These are phyloP conservation scores for Theretra japonica DNA, from an alignment of 2,888 invertebrate species.

Conservation along the genomic window DNA sequence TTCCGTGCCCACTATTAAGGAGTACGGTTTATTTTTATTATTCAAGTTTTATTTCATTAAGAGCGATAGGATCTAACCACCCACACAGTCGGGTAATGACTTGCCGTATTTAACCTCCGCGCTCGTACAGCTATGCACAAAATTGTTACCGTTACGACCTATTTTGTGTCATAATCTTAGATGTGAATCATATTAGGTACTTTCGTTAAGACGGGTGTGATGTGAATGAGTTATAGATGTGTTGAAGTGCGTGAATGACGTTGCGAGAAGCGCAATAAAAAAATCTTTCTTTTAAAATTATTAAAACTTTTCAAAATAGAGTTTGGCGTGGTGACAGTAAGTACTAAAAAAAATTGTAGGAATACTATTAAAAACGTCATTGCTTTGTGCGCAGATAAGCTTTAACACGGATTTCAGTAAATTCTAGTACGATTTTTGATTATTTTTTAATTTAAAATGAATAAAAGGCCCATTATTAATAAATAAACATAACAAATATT, in stretches of 20 bases:
- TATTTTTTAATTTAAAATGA: too few relatives aligned
- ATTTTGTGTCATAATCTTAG: constrained; percentile 31
- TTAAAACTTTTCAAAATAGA: too few relatives aligned
- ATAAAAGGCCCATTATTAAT: too few relatives aligned
- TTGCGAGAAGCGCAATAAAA: too few relatives aligned
- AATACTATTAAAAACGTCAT: too few relatives aligned
- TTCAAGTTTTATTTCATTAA: constrained; percentile 82
- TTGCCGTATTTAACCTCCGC: constrained; percentile 73
- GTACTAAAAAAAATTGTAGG: too few relatives aligned
- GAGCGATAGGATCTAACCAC: constrained; percentile 78
- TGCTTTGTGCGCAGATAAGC: too few relatives aligned
- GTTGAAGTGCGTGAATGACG: background rate
- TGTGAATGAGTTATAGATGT: background rate
- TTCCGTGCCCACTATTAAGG: constrained; percentile 37
- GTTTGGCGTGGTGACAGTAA: too few relatives aligned
- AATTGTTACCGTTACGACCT: constrained; percentile 48
- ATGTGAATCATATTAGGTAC: background rate
- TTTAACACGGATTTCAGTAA: too few relatives aligned
- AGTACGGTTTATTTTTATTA: constrained; percentile 63
- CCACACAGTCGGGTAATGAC: constrained; percentile 80
- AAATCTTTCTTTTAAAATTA: too few relatives aligned
- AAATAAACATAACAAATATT: too few relatives aligned
- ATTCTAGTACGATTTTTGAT: too few relatives aligned
- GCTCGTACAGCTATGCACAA: constrained; percentile 57
- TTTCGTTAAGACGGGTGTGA: constrained; percentile 5